Conservation (phyloP, 1,140 invertebrate genomes). For the Lysiphlebus fabarum region DNA sequence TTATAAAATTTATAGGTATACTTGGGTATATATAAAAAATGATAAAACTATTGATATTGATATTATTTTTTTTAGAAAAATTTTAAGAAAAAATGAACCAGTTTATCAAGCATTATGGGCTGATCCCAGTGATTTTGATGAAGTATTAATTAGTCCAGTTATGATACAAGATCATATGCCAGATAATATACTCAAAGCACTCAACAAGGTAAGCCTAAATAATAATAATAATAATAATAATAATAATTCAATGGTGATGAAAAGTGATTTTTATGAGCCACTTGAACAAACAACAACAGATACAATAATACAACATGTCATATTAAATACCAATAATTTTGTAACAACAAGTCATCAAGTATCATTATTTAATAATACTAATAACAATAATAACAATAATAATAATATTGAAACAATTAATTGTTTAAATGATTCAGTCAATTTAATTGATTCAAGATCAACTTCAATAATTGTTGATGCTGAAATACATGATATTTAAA, state of each 20-base stretch:
- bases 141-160: conserved; percentile 86
- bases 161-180: conserved; percentile 95
- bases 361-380: conserved; percentile 14
- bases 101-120: conserved; percentile 90
- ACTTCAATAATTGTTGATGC: conserved; percentile 38
- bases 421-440: conserved; percentile 15
- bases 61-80: conserved; percentile 57
- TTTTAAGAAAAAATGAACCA: conserved; percentile 69
- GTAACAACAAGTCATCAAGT: neutral
- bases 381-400: conserved; percentile 2
- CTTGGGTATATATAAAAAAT: conserved; percentile 1
- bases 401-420: conserved; percentile 18
- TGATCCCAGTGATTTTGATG: conserved; percentile 81
- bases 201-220: conserved; percentile 73
- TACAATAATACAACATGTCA: conserved; percentile 20
- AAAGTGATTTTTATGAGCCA: conserved; percentile 43
- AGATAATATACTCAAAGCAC: conserved; percentile 79
- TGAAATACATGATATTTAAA: conserved; percentile 32
- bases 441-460: conserved; percentile 17
- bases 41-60: neutral
- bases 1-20: conserved; percentile 7
- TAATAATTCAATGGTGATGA: conserved; percentile 39
- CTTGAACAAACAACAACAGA: conserved; percentile 40
- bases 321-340: conserved; percentile 3
- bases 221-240: conserved; percentile 27